Evolutionary conservation across 2,113 vertebrate species (phyloP).

Genomic region (Phaethon lepturus): DNA sequence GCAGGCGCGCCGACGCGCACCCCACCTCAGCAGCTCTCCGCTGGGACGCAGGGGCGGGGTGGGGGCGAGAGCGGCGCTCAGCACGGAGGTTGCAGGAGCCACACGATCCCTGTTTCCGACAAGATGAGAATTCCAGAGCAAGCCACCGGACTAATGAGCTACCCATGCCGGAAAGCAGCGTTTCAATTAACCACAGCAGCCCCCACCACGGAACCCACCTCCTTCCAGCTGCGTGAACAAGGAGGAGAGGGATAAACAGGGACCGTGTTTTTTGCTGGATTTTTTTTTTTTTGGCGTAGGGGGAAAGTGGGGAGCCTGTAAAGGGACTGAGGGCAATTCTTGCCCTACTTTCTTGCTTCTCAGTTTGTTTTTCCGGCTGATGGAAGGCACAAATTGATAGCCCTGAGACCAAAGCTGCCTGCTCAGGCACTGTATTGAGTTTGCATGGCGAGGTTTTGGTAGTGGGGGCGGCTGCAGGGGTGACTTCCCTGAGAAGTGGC

Average conservation of each 20-base stretch:
- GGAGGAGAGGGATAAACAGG: not conserved
- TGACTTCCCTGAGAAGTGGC: no score
- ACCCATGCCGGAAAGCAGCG: not conserved
- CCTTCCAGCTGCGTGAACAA: not conserved
- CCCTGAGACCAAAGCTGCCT: not conserved
- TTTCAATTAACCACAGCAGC: conserved; percentile 17
- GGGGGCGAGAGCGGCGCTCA: not conserved
- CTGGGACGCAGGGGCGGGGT: not conserved
- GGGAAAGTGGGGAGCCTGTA: not conserved
- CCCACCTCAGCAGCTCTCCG: not conserved
- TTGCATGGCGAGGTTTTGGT: no score
- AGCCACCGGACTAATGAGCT: conserved; percentile 55
- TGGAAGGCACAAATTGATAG: not conserved
- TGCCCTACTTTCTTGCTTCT: not conserved
- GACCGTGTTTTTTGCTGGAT: not conserved
- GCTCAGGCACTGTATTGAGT: not conserved
- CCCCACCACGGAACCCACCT: not conserved
- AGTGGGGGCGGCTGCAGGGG: no score
- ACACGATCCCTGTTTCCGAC: conserved; percentile 17
- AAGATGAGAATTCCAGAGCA: conserved; percentile 58
- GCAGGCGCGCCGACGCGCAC: not conserved
- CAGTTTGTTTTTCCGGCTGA: not conserved
- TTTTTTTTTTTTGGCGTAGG: rapidly evolving
- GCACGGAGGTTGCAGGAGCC: conserved; percentile 23
- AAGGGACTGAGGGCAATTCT: not conserved